Conservation (phyloP, 2,888 invertebrate genomes). For the Patella pellucida region DNA sequence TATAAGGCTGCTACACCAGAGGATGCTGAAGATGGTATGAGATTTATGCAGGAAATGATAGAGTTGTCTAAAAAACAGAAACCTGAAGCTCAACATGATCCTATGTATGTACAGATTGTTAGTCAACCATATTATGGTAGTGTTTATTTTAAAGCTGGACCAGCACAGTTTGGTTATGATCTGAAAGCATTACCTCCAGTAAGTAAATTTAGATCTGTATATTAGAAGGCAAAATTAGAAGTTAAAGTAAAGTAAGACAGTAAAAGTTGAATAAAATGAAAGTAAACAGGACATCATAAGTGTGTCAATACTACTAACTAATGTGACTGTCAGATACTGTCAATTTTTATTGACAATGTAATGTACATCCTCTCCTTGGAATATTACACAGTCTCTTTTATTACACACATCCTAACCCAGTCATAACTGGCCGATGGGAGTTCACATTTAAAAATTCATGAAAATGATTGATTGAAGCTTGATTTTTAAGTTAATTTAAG, state of each 20-base stretch:
- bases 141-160: conserved; percentile 82
- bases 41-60: conserved; percentile 98
- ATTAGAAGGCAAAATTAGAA: too few relatives aligned
- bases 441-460: too few relatives aligned
- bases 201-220: conserved; percentile 18
- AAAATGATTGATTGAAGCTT: too few relatives aligned
- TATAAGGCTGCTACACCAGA: conserved; percentile 85
- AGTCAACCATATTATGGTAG: conserved; percentile 72
- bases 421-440: too few relatives aligned
- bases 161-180: conserved; percentile 90
- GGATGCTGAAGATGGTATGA: conserved; percentile 91
- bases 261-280: background rate
- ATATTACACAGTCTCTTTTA: too few relatives aligned
- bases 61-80: conserved; percentile 81
- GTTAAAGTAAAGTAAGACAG: too few relatives aligned
- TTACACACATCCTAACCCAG: too few relatives aligned
- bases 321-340: too few relatives aligned
- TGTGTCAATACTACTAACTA: background rate
- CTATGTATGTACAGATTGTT: conserved; percentile 73
- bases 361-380: too few relatives aligned
- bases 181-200: conserved; percentile 76
- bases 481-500: too few relatives aligned
- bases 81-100: conserved; percentile 63
- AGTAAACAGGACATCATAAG: background rate
- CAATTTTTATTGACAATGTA: too few relatives aligned